These are phyloP conservation scores for Saguinus imperator DNA, from an alignment of 2,113 vertebrate species.

Conservation along the genomic window DNA sequence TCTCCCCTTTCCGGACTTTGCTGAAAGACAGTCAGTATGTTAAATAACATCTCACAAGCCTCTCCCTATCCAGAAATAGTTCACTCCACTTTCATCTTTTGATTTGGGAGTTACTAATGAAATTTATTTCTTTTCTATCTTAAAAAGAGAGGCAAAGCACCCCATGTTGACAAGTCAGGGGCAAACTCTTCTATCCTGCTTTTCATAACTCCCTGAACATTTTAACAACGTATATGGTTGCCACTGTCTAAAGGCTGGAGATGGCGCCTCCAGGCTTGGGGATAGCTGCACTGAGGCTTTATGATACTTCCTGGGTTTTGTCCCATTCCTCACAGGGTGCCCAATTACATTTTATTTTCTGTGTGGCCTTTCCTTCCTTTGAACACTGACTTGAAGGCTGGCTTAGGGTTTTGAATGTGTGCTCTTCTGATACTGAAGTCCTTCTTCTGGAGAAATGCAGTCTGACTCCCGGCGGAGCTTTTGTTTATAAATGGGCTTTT, in stretches of 20 bases:
- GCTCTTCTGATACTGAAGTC: neutral
- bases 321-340: neutral
- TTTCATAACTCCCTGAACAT: neutral
- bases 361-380: slow-evolving; percentile 24
- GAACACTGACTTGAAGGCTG: neutral
- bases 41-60: neutral
- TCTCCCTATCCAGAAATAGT: neutral
- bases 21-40: neutral
- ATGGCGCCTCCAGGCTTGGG: neutral
- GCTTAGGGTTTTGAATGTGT: neutral
- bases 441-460: neutral
- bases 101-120: neutral
- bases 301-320: neutral
- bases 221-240: fast-evolving
- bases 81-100: neutral
- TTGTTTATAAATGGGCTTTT: slow-evolving; percentile 55
- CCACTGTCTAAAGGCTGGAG: neutral
- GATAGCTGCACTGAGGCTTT: neutral
- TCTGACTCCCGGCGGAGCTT: slow-evolving; percentile 13
- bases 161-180: neutral
- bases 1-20: neutral
- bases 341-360: slow-evolving; percentile 49
- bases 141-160: neutral
- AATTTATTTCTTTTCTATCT: neutral
- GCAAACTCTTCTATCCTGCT: neutral